These are phyloP conservation scores for Ennomos quercinarius DNA, from an alignment of 2,888 invertebrate genomes.

Conservation along the genomic window DNA sequence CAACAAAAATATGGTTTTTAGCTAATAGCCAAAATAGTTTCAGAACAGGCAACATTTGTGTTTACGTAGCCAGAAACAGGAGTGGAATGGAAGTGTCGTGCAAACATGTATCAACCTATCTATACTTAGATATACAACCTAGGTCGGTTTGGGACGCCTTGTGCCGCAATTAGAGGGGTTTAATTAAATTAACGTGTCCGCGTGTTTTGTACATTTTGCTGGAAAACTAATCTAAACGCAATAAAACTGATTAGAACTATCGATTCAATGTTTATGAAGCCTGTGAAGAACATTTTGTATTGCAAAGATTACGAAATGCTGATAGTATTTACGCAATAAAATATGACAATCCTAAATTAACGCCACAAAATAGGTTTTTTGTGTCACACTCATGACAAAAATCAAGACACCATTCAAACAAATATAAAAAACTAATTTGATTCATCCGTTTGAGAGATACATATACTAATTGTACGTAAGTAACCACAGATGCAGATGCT, in stretches of 20 bases:
- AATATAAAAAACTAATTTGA: too few species aligned
- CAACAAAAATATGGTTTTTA: conserved; percentile 32
- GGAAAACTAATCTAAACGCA: conserved; percentile 28
- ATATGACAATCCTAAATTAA: too few species aligned
- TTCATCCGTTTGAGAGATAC: too few species aligned
- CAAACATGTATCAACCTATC: conserved; percentile 42
- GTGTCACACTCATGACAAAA: too few species aligned
- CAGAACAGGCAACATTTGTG: conserved; percentile 54
- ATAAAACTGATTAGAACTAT: conserved; percentile 26
- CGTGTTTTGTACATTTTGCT: conserved; percentile 49
- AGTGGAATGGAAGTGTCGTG: conserved; percentile 67
- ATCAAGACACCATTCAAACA: too few species aligned
- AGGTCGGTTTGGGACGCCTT: conserved; percentile 37
- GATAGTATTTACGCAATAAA: too few species aligned
- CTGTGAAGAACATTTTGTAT: too few species aligned
- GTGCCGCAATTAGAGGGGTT: conserved; percentile 29
- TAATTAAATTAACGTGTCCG: conserved; percentile 67
- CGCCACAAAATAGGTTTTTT: too few species aligned
- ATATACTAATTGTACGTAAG: too few species aligned
- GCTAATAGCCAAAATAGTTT: conserved; percentile 42
- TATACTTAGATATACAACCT: conserved; percentile 56
- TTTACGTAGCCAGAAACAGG: conserved; percentile 56
- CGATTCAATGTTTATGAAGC: neutral
- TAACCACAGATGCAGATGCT: too few species aligned
- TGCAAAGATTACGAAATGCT: too few species aligned